Percentiles rank a stretch among this genome's conserved stretches.
These are phyloP conservation scores for Omphaloscelis lunosa DNA, from an alignment of 2,888 invertebrate species.

Conservation along the genomic window DNA sequence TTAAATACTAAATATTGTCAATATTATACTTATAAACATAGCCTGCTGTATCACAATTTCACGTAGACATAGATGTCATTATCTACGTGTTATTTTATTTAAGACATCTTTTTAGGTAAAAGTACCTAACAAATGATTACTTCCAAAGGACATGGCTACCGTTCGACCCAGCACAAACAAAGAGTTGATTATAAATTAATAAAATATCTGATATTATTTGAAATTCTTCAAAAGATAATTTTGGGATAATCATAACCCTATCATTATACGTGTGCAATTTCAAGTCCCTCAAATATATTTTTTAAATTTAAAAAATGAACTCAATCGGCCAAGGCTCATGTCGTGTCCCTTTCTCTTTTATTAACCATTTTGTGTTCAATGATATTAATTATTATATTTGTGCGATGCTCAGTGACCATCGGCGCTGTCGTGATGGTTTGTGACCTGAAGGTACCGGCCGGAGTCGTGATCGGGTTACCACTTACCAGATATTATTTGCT, in stretches of 20 bases:
- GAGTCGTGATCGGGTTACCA: slow-evolving; percentile 65
- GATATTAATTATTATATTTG: slow-evolving; percentile 64
- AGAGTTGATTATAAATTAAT: background rate
- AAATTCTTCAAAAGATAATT: background rate
- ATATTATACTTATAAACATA: background rate
- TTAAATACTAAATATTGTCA: background rate
- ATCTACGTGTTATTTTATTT: background rate
- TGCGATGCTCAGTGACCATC: slow-evolving; percentile 65
- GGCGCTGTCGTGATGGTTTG: slow-evolving; percentile 73
- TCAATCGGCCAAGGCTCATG: slow-evolving; percentile 36
- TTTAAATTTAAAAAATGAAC: slow-evolving; percentile 23
- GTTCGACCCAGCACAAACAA: background rate
- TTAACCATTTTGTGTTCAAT: slow-evolving; percentile 54
- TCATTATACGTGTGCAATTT: background rate
- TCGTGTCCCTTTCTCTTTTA: slow-evolving; percentile 62
- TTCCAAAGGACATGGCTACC: background rate
- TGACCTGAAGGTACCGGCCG: slow-evolving; percentile 72
- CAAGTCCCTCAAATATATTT: slow-evolving; percentile 1
- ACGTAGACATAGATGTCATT: background rate
- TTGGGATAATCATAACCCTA: too few species aligned
- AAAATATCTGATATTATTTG: background rate
- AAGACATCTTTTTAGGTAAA: background rate
- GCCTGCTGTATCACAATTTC: background rate
- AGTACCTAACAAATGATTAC: background rate
- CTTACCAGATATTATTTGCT: slow-evolving; percentile 56